Conservation (phyloP, 2,888 invertebrate species). For the Drosophila ustulata region DNA sequence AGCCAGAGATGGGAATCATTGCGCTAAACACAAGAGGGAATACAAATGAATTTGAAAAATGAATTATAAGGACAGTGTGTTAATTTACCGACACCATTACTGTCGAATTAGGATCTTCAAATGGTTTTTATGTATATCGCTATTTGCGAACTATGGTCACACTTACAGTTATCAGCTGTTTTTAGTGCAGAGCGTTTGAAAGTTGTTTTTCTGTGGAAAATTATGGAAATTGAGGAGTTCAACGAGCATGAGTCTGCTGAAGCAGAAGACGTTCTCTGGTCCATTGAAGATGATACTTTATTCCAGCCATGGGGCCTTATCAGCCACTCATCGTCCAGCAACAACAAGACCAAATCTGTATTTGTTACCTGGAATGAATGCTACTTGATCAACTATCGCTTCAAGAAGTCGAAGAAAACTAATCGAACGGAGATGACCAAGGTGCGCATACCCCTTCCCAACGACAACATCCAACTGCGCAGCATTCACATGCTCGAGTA, state of each 20-base stretch:
- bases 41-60: not conserved
- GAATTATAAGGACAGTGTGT: no score
- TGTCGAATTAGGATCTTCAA: not conserved
- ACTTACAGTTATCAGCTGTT: constrained; percentile 14
- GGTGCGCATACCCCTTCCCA: constrained; percentile 70
- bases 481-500: constrained; percentile 81
- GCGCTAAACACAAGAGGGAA: not conserved
- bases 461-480: constrained; percentile 46
- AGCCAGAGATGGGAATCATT: no score
- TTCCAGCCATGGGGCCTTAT: constrained; percentile 81
- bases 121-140: not conserved
- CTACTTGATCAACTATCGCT: constrained; percentile 82
- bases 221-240: constrained; percentile 29
- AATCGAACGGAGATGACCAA: constrained; percentile 69
- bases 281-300: constrained; percentile 80
- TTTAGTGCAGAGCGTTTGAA: constrained; percentile 28
- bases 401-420: constrained; percentile 72
- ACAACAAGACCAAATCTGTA: constrained; percentile 72
- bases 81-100: no score
- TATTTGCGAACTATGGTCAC: constrained; percentile 26
- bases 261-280: constrained; percentile 68
- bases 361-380: constrained; percentile 83
- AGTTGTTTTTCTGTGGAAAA: constrained; percentile 11
- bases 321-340: constrained; percentile 74
- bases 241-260: constrained; percentile 9